Evolutionary conservation across 2,888 invertebrate genomes (phyloP).

Genomic region (Theretra japonica): DNA sequence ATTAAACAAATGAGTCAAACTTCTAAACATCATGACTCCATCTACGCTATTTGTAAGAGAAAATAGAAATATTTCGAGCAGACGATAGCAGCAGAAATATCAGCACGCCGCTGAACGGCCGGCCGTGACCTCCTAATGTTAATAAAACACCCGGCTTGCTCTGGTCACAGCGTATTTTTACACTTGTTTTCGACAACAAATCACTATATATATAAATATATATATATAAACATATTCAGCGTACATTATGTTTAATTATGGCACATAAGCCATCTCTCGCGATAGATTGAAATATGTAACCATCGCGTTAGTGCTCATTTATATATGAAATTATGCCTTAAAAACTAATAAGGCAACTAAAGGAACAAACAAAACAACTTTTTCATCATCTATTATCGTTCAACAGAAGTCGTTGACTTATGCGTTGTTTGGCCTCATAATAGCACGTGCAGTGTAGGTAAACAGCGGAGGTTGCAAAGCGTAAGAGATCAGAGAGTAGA

Average conservation of each 20-base stretch:
- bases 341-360: not conserved
- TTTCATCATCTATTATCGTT: not conserved
- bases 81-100: constrained; percentile 52
- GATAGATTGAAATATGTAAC: not conserved
- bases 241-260: not conserved
- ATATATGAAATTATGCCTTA: not conserved
- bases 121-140: constrained; percentile 60
- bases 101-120: constrained; percentile 46
- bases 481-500: constrained; percentile 3
- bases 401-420: not conserved
- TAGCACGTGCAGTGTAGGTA: constrained; percentile 12
- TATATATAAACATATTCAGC: not conserved
- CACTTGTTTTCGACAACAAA: not conserved
- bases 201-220: not conserved
- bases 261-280: not conserved
- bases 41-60: constrained; percentile 36
- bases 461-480: not conserved
- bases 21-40: constrained; percentile 8
- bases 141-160: constrained; percentile 1
- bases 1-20: not conserved
- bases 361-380: not conserved
- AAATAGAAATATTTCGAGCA: constrained; percentile 57
- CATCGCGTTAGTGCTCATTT: not conserved
- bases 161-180: constrained; percentile 1
- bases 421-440: not conserved